Base-by-base conservation (phyloP, 2,888 invertebrate genomes). In the Ormyrus pomaceus region DNA sequence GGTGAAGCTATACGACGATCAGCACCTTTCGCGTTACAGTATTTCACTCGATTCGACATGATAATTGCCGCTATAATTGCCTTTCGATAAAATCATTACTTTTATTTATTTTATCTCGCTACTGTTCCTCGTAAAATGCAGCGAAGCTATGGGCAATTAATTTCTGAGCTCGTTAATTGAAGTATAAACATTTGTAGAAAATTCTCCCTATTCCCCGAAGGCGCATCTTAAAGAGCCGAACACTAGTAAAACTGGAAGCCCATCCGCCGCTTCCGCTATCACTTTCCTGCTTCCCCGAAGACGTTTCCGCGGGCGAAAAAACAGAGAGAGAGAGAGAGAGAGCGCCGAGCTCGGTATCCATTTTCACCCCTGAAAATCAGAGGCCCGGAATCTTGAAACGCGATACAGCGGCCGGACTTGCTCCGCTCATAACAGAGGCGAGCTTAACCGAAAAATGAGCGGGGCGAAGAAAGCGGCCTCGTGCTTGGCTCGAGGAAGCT, bases 1-100 rank as follows among this genome's bases (percentile, higher is more conserved):
- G 86, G 86, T 86, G 83, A 86, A 84, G 84, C 83, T 81, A 66
- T 74, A 1, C 19, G 19, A 10, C 59, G 53, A 75, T 81, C 80
- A 68, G 66, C 59, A 72, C 59, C 66, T 72, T 13, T 5, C 62
- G 71, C 77, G 13, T 70, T 51, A 45, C 58, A 19, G 6, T 77
- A 77, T 72, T 77, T 72, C 59, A 77, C 51, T 58, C 45, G n/a
- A 6, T 51, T 56, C 65, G 50, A 77, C 73, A 53, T 77, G 56
- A 62, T 69, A 65, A 74, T 79, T 69, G 74, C 61, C 51, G 19
- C 9, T n/a, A 10, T 56, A 61, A 74, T 74, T 46, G 69, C 19
- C 58, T 62, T 34, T 51, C 48, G 53, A 76, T 76, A 59, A 13
- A 13, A 75, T 34, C 34, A 34, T 68, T 46, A 6, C n/a, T 58